phyloP scores from a whole-genome alignment of 2,797 vertebrate genomes.

The Takifugu rubripes region DNA sequence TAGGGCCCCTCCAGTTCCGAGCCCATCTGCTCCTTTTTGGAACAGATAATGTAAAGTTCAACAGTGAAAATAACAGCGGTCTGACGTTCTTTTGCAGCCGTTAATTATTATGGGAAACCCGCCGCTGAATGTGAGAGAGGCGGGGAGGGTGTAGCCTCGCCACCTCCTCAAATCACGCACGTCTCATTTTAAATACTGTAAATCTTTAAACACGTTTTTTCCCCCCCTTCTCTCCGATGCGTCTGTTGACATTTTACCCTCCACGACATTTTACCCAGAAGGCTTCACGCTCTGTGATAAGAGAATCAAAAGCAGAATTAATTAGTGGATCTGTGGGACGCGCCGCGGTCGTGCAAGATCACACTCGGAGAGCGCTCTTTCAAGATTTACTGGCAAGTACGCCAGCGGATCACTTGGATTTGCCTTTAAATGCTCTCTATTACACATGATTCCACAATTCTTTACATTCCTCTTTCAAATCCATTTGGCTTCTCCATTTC shows the following conservation, averaged over 20 bases:
- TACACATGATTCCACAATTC: too few relatives aligned
- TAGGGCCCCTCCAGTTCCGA: slow-evolving; percentile 53
- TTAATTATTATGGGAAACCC: slow-evolving; percentile 7
- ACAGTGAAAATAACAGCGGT: slow-evolving; percentile 48
- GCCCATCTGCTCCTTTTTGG: slow-evolving; percentile 54
- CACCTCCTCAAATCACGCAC: too few relatives aligned
- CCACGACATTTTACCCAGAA: slow-evolving; percentile 29
- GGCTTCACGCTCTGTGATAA: slow-evolving; percentile 15
- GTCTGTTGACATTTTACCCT: slow-evolving; percentile 2
- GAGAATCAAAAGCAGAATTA: slow-evolving; percentile 20
- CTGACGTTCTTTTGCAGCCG: slow-evolving; percentile 39
- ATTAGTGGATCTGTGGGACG: slow-evolving; percentile 12
- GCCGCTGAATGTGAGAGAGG: slow-evolving; percentile 4
- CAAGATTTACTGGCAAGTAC: slow-evolving; percentile 7
- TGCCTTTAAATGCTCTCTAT: too few relatives aligned
- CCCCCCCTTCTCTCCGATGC: slow-evolving; percentile 2
- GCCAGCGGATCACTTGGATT: not conserved
- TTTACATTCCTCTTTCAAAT: too few relatives aligned
- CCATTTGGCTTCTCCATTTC: too few relatives aligned
- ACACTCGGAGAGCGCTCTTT: slow-evolving; percentile 1
- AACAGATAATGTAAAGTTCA: slow-evolving; percentile 66
- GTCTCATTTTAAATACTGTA: too few relatives aligned
- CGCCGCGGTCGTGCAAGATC: slow-evolving; percentile 7
- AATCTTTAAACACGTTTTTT: slow-evolving; percentile 8
- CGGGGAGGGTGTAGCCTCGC: too few relatives aligned